These are phyloP conservation scores for Aurelia sp. DNA, from an alignment of 30 jellyfish, hydroid and myxozoan genomes.

Conservation along the genomic window DNA sequence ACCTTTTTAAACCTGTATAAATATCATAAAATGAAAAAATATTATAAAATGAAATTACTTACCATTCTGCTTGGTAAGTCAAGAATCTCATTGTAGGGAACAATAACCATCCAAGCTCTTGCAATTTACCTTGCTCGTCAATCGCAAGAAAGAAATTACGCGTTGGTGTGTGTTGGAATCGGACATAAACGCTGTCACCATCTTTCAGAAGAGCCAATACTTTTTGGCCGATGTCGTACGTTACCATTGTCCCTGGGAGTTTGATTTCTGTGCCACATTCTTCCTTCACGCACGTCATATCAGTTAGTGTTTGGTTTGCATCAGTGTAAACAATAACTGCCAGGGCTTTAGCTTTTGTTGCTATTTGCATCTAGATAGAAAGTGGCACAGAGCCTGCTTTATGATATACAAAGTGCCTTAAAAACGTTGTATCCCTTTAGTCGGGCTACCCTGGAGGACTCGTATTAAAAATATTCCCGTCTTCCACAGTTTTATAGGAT, in stretches of 20 bases:
- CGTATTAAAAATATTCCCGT: too few species aligned
- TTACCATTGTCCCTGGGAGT: slow-evolving; percentile 91
- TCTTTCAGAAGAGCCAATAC: slow-evolving; percentile 42
- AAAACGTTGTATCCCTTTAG: too few species aligned
- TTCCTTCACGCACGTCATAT: slow-evolving; percentile 91
- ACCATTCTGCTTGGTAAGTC: slow-evolving; percentile 97
- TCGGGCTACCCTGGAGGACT: too few species aligned
- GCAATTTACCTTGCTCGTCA: slow-evolving; percentile 95
- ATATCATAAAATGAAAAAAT: too few species aligned
- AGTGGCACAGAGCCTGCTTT: neutral
- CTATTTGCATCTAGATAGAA: slow-evolving; percentile 60
- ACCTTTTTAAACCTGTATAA: too few species aligned
- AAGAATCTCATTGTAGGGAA: slow-evolving; percentile 93
- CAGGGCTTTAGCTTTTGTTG: slow-evolving; percentile 83
- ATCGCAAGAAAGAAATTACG: slow-evolving; percentile 91
- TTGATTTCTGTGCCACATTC: slow-evolving; percentile 81
- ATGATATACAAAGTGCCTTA: too few species aligned
- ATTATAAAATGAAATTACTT: too few species aligned
- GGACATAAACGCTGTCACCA: slow-evolving; percentile 60
- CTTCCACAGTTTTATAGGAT: too few species aligned
- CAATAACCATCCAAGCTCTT: slow-evolving; percentile 97
- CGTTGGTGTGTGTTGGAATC: slow-evolving; percentile 94
- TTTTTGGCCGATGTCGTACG: slow-evolving; percentile 74
- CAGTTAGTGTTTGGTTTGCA: slow-evolving; percentile 66
- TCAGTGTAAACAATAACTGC: slow-evolving; percentile 83